phyloP scores from a whole-genome alignment of 2,797 vertebrate genomes.

The Syndactyla subalaris region DNA sequence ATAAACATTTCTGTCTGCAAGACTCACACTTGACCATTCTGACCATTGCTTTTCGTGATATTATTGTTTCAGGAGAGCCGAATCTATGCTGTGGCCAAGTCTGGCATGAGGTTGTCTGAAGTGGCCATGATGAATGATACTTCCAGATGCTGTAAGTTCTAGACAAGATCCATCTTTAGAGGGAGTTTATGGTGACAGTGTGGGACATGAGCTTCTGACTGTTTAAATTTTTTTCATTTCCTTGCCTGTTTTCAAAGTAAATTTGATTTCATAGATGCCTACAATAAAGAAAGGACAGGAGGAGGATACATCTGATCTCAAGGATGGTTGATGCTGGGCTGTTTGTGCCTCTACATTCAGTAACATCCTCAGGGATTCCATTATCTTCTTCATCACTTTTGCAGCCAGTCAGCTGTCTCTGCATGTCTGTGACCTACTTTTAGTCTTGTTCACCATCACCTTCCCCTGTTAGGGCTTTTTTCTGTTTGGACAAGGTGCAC shows the following conservation, averaged over 20 bases:
- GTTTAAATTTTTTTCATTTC: background rate
- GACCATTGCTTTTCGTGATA: background rate
- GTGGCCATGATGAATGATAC: constrained; percentile 72
- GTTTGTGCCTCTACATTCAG: background rate
- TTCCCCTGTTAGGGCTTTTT: background rate
- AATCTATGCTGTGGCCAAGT: constrained; percentile 93
- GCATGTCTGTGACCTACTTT: background rate
- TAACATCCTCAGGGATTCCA: background rate
- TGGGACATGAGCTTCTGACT: background rate
- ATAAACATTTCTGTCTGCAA: background rate
- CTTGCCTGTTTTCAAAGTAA: background rate
- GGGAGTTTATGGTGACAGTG: background rate
- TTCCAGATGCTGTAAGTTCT: constrained; percentile 80
- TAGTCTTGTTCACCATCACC: background rate
- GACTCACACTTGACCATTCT: background rate
- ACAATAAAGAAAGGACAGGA: background rate
- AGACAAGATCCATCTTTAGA: background rate
- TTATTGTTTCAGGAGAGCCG: constrained; percentile 87
- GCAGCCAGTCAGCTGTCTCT: background rate
- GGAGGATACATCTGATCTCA: background rate
- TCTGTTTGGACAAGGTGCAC: background rate
- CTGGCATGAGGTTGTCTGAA: constrained; percentile 92
- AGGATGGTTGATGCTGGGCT: background rate
- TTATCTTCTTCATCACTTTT: background rate
- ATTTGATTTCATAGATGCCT: background rate